Base-by-base conservation (phyloP, 2,113 vertebrate genomes). In the Panurus biarmicus region DNA sequence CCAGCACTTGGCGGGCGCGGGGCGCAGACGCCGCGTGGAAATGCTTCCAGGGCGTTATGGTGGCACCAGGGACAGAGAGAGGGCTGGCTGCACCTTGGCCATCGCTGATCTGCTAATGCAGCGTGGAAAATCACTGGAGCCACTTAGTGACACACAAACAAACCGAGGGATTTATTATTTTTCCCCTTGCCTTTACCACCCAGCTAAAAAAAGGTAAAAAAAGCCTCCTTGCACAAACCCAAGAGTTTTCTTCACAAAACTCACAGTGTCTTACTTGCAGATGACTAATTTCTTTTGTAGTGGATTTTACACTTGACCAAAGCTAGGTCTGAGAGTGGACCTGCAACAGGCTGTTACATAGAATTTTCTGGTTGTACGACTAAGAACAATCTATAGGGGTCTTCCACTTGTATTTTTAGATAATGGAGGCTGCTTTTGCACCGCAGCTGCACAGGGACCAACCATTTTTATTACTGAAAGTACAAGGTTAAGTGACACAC, bases 401-500 rank as follows among this genome's bases (percentile, higher is more conserved):
- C 79, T 93, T 65, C 65, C 33, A 71, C 40, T 64, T 65, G 53
- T 16, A 36, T 81, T 88, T 90, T 60, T 80, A 86, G 76, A 65
- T 80, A 94, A 84, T 1, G 33, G 91, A 84, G 57, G 57, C 64
- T 65, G 45, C 7, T 76, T 91, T 54, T 83, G 54, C 81, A 78
- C 56, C 9, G 4, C 71, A n/a, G 83, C 10, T 25, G 60, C 77
- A 15, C 1, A 78, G 65, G 70, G 81, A 87, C 69, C 7, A 7
- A 76, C 48, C 31, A 77, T 15, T 79, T 89, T 64, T 87, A 42
- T 57, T 90, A 58, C 44, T 72, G 42, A 53, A 81, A 84, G 71
- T 51, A 85, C 54, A 42, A 93, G 80, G 91, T 81, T 92, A 91
- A 94, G 56, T 82, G 79, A 94, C 35, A 51, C 85, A 96, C 71